Evolutionary conservation across 1,140 invertebrate species (phyloP).

Genomic region (Euura lappo): DNA sequence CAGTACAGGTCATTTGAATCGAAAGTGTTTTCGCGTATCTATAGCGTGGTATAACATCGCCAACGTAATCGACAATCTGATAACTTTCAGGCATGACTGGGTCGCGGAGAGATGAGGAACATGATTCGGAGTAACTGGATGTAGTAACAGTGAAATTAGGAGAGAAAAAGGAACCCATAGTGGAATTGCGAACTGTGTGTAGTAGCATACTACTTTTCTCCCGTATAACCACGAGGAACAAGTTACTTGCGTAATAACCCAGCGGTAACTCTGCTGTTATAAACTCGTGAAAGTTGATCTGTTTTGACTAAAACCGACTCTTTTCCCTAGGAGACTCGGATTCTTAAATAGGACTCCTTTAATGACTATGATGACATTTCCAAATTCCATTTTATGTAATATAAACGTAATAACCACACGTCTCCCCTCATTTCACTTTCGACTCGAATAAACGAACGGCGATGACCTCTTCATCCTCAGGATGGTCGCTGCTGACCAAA

Average conservation of each 20-base stretch:
- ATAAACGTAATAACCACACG: neutral
- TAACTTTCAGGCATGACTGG: too few relatives aligned
- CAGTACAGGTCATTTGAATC: too few relatives aligned
- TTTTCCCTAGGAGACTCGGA: slow-evolving; percentile 16
- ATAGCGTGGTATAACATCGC: too few relatives aligned
- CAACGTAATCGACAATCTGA: too few relatives aligned
- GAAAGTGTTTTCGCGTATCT: too few relatives aligned
- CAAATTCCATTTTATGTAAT: neutral
- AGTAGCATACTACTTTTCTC: slow-evolving; percentile 24
- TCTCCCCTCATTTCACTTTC: neutral
- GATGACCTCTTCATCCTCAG: neutral
- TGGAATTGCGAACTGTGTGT: neutral
- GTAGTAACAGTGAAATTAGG: too few relatives aligned
- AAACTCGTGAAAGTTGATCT: slow-evolving; percentile 42
- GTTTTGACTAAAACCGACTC: slow-evolving; percentile 14
- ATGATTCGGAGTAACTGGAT: too few relatives aligned
- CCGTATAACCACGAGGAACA: slow-evolving; percentile 29
- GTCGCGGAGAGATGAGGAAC: too few relatives aligned
- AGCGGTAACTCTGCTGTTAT: neutral
- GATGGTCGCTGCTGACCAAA: too few relatives aligned
- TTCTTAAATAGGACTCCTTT: slow-evolving; percentile 20
- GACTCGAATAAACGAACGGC: neutral
- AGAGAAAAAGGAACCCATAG: too few relatives aligned
- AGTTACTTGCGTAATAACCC: slow-evolving; percentile 50
- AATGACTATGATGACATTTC: neutral